Evolutionary conservation across 2,797 vertebrate genomes (phyloP).

Genomic region (Danio choprae): DNA sequence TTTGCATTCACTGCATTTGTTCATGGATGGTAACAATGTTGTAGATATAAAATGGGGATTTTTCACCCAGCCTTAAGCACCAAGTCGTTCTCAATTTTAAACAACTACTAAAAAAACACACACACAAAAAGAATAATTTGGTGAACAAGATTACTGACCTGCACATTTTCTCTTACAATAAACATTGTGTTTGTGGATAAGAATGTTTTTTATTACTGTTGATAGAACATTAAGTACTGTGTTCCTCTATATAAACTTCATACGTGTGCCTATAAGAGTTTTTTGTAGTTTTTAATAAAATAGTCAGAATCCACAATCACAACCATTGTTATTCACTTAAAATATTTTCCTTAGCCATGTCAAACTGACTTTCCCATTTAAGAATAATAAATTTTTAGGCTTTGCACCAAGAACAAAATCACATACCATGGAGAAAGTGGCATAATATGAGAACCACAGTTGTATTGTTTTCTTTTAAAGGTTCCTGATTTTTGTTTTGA

Average conservation of each 20-base stretch:
- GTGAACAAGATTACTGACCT: neutral
- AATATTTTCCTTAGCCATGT: neutral
- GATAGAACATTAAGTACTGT: neutral
- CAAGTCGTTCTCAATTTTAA: neutral
- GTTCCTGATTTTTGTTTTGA: too few species aligned
- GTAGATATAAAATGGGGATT: neutral
- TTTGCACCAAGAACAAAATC: too few species aligned
- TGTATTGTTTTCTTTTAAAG: too few species aligned
- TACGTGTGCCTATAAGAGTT: too few species aligned
- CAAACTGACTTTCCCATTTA: neutral
- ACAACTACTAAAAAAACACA: neutral
- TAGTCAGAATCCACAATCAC: too few species aligned
- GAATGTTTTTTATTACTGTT: too few species aligned
- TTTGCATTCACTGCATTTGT: neutral
- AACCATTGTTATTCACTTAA: too few species aligned
- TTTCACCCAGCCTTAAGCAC: neutral
- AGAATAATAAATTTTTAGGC: too few species aligned
- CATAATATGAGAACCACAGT: too few species aligned
- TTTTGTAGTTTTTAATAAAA: too few species aligned
- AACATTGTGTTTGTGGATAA: neutral
- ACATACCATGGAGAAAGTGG: too few species aligned
- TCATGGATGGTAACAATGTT: neutral
- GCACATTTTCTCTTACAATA: neutral
- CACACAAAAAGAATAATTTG: neutral
- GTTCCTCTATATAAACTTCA: neutral